These are phyloP conservation scores for Linnaemya tessellans DNA, from an alignment of 2,888 invertebrate genomes.

Conservation along the genomic window DNA sequence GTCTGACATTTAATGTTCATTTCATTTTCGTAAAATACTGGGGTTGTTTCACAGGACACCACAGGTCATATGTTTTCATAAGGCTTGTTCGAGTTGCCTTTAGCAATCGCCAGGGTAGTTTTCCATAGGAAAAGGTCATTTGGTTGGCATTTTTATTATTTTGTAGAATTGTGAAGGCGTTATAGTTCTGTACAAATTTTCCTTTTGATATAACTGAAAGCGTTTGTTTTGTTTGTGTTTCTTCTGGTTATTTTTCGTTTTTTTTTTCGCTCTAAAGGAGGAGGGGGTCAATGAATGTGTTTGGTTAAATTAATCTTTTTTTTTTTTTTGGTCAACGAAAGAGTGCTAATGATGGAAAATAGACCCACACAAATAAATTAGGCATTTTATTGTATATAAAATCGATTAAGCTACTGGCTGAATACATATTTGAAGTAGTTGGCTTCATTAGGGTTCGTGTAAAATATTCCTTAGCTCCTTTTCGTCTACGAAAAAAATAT, in stretches of 20 bases:
- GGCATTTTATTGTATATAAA: slow-evolving; percentile 65
- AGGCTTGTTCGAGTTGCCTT: slow-evolving; percentile 26
- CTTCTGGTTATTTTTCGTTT: background rate
- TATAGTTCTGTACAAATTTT: slow-evolving; percentile 57
- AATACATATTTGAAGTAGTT: slow-evolving; percentile 18
- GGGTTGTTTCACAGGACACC: slow-evolving; percentile 48
- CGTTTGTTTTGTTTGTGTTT: slow-evolving; percentile 44
- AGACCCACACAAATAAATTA: slow-evolving; percentile 16
- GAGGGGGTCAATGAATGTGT: slow-evolving; percentile 58
- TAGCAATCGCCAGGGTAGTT: slow-evolving; percentile 46
- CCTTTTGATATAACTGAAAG: slow-evolving; percentile 62
- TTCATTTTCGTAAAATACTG: slow-evolving; percentile 21
- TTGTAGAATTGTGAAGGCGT: slow-evolving; percentile 58
- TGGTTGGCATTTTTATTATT: slow-evolving; percentile 16
- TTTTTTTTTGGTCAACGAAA: slow-evolving; percentile 55
- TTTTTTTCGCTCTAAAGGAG: background rate
- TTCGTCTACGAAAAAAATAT: background rate
- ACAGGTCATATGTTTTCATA: slow-evolving; percentile 68
- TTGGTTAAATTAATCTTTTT: slow-evolving; percentile 62
- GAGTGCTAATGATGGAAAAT: slow-evolving; percentile 67
- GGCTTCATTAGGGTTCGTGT: slow-evolving; percentile 41
- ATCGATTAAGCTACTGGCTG: slow-evolving; percentile 66
- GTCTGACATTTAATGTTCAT: slow-evolving; percentile 55
- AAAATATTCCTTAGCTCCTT: background rate
- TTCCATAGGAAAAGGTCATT: slow-evolving; percentile 48